Evolutionary conservation across 2,113 vertebrate species (phyloP).

Genomic region (Brachyistius frenatus): DNA sequence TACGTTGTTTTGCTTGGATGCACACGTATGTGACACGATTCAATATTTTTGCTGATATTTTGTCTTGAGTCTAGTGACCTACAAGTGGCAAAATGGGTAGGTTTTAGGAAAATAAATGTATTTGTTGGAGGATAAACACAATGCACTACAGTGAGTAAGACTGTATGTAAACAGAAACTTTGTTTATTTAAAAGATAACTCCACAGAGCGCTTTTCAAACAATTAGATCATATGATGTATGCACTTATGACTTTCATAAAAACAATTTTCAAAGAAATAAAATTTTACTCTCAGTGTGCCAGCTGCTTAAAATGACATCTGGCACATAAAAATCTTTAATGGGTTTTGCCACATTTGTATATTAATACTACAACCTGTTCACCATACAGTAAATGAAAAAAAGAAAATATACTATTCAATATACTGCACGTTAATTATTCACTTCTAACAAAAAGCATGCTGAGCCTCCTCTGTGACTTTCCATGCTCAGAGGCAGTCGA

Average conservation of each 20-base stretch:
- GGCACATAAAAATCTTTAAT: too few species aligned
- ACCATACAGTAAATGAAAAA: neutral
- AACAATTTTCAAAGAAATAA: neutral
- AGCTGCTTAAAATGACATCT: neutral
- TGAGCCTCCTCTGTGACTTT: slow-evolving; percentile 2
- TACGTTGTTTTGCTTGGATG: too few species aligned
- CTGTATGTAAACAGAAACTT: neutral
- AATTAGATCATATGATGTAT: neutral
- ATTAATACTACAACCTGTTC: neutral
- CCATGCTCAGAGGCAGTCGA: slow-evolving; percentile 42
- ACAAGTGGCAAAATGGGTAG: too few species aligned
- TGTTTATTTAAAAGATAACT: neutral
- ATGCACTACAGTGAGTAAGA: too few species aligned
- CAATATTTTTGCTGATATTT: too few species aligned
- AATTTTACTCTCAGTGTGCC: neutral
- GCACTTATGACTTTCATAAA: neutral
- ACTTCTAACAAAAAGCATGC: neutral
- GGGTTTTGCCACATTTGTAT: too few species aligned
- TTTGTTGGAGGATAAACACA: too few species aligned
- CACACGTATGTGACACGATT: too few species aligned
- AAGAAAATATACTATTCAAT: neutral
- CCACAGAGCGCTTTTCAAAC: neutral
- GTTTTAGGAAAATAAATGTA: too few species aligned
- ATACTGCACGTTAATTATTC: neutral
- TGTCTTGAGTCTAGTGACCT: too few species aligned